Percentiles rank a stretch among this genome's conserved stretches.
phyloP scores from a whole-genome alignment of 2,888 invertebrate species.

The Autographa gamma region DNA sequence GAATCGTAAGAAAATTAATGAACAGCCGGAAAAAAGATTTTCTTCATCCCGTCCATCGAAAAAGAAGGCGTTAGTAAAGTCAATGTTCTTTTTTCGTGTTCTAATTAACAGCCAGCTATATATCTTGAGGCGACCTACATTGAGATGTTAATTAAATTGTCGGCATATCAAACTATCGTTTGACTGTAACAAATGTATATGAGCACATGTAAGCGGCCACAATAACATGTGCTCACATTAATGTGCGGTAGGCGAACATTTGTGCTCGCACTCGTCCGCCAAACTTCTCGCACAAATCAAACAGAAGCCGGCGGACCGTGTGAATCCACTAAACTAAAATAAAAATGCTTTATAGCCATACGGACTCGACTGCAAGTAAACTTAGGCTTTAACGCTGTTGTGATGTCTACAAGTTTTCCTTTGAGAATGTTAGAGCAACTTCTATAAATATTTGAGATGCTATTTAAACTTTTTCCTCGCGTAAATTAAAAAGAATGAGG shows the following conservation, averaged over 20 bases:
- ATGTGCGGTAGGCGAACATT: conserved; percentile 50
- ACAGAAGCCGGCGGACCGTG: conserved; percentile 48
- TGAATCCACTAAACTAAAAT: conserved; percentile 62
- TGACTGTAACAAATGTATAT: conserved; percentile 51
- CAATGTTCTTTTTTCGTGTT: conserved; percentile 9
- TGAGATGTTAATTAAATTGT: conserved; percentile 52
- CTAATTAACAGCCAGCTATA: conserved; percentile 36
- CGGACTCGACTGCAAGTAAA: conserved; percentile 49
- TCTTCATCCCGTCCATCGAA: conserved; percentile 30
- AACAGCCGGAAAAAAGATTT: conserved; percentile 40
- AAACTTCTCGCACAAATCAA: conserved; percentile 76
- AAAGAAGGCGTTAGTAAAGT: conserved; percentile 40
- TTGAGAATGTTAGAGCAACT: conserved; percentile 49
- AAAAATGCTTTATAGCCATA: conserved; percentile 70
- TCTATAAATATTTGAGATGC: conserved; percentile 47
- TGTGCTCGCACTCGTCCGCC: conserved; percentile 49
- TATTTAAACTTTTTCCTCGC: conserved; percentile 49
- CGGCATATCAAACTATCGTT: conserved; percentile 55
- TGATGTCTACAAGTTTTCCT: conserved; percentile 57
- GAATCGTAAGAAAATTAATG: conserved; percentile 54
- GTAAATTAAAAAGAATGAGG: conserved; percentile 47
- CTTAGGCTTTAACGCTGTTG: conserved; percentile 50
- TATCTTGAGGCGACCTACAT: conserved; percentile 40
- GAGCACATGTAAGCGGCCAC: conserved; percentile 52
- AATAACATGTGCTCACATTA: conserved; percentile 58